Evolutionary conservation across 92 coral and sea anemone species (phyloP).

Genomic region (Micromussa lordhowensis): DNA sequence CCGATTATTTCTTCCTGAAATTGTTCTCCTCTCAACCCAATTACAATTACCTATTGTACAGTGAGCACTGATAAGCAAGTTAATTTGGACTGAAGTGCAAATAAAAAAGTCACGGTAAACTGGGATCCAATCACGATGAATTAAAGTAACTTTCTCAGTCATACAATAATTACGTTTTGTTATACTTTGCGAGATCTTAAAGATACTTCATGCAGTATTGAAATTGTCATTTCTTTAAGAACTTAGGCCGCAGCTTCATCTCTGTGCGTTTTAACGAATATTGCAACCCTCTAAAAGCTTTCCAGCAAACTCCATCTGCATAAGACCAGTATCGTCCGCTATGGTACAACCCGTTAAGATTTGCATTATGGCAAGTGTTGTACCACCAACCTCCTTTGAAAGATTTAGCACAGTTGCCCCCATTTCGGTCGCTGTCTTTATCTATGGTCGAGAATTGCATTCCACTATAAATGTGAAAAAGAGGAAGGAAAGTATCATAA

Average conservation of each 20-base stretch:
- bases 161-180: no score
- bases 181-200: not conserved
- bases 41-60: no score
- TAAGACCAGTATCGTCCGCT: not conserved
- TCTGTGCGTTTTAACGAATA: not conserved
- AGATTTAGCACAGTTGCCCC: not conserved
- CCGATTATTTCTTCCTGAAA: no score
- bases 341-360: conserved; percentile 29
- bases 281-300: not conserved
- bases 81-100: no score
- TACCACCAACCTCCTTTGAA: conserved; percentile 42
- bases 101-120: no score
- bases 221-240: not conserved
- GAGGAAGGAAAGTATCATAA: not conserved
- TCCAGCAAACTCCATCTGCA: conserved; percentile 27
- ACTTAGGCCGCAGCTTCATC: not conserved
- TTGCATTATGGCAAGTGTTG: not conserved
- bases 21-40: no score
- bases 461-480: not conserved
- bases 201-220: not conserved
- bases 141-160: no score
- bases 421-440: not conserved
- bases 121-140: no score
- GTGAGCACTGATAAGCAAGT: no score
- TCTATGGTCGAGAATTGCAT: conserved; percentile 23